Evolutionary conservation across 2,888 invertebrate species (phyloP).

Genomic region (Tetropium fuscum): DNA sequence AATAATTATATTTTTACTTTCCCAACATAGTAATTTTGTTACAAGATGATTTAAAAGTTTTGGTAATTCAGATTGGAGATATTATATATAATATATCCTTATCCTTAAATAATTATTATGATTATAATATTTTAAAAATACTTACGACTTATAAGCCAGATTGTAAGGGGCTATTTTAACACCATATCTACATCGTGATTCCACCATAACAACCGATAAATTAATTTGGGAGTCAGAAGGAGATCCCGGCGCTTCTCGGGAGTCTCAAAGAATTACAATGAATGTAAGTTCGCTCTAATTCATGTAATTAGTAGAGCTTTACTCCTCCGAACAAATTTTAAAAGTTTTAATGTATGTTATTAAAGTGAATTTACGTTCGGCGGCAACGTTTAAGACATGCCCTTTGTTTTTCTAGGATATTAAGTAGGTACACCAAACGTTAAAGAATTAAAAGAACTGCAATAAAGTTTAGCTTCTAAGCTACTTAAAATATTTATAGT

Average conservation of each 20-base stretch:
- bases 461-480: slow-evolving; percentile 35
- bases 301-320: slow-evolving; percentile 65
- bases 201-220: slow-evolving; percentile 53
- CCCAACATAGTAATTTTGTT: too few relatives aligned
- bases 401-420: slow-evolving; percentile 45
- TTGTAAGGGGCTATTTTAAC: slow-evolving; percentile 39
- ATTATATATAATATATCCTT: neutral
- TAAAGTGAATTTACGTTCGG: slow-evolving; percentile 62
- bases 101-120: neutral
- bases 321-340: slow-evolving; percentile 62
- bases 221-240: slow-evolving; percentile 53
- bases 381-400: slow-evolving; percentile 49
- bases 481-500: slow-evolving; percentile 35
- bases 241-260: slow-evolving; percentile 41
- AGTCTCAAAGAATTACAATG: slow-evolving; percentile 64
- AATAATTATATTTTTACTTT: too few relatives aligned
- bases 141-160: too few relatives aligned
- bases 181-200: slow-evolving; percentile 37
- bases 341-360: slow-evolving; percentile 65
- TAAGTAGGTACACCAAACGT: slow-evolving; percentile 43
- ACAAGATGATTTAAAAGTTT: too few relatives aligned
- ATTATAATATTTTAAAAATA: slow-evolving; percentile 14
- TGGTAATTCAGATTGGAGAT: too few relatives aligned
- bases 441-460: slow-evolving; percentile 39
- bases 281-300: slow-evolving; percentile 65